Conservation (phyloP, 2,113 vertebrate genomes). For the Crotophaga sulcirostris region DNA sequence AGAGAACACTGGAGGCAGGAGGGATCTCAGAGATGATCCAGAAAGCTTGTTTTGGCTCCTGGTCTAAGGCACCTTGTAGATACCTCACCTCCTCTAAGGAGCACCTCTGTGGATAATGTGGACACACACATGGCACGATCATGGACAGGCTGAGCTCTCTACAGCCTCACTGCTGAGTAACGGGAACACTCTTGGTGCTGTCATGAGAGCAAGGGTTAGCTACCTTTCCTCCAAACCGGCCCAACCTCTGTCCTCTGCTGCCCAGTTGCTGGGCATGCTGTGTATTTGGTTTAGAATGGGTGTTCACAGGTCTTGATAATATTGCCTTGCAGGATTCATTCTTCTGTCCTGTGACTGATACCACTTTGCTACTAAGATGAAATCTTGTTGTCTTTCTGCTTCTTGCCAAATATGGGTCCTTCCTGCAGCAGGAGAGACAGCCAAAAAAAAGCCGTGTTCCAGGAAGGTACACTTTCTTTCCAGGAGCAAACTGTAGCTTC, state of each 20-base stretch:
- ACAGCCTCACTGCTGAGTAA: neutral
- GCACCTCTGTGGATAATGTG: neutral
- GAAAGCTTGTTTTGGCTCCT: neutral
- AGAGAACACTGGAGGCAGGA: neutral
- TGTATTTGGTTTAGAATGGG: neutral
- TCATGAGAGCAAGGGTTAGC: neutral
- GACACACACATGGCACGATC: rapidly evolving
- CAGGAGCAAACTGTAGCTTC: neutral
- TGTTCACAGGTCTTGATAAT: neutral
- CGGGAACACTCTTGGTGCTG: neutral
- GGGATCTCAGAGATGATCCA: neutral
- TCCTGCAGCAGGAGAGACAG: neutral
- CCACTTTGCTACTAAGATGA: neutral
- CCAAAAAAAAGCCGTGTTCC: neutral
- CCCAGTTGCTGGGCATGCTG: neutral
- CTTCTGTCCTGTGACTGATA: neutral
- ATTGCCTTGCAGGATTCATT: neutral
- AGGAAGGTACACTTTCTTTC: neutral
- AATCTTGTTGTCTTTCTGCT: neutral
- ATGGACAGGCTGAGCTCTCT: neutral
- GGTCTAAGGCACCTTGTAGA: neutral
- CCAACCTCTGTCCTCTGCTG: neutral
- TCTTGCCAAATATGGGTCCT: neutral
- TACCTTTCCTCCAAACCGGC: neutral
- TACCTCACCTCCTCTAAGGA: neutral